Evolutionary conservation across 2,888 invertebrate species (phyloP).

Genomic region (Trissolcus brochymenae): DNA sequence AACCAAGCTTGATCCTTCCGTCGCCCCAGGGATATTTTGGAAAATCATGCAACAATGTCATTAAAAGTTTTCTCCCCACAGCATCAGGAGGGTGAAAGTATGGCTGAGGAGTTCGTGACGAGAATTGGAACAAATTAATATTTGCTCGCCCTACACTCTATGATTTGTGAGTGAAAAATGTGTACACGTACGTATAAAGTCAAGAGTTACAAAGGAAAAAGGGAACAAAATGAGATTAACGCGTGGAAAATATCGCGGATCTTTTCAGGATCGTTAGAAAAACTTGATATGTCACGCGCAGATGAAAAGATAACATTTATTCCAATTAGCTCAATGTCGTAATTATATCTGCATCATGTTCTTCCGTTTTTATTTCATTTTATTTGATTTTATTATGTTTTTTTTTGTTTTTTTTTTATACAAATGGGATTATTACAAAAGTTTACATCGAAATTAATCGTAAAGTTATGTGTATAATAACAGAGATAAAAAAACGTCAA

Average conservation of each 20-base stretch:
- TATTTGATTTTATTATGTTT: too few relatives aligned
- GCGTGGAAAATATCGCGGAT: constrained; percentile 14
- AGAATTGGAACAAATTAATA: constrained; percentile 42
- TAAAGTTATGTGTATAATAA: background rate
- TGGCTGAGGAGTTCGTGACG: constrained; percentile 26
- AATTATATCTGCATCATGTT: constrained; percentile 20
- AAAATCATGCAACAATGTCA: constrained; percentile 46
- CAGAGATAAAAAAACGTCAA: background rate
- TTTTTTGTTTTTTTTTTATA: background rate
- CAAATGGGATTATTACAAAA: background rate
- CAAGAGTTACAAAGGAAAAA: background rate
- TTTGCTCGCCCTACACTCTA: constrained; percentile 10
- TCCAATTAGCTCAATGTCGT: constrained; percentile 32
- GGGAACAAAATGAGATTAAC: background rate
- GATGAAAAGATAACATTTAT: constrained; percentile 19
- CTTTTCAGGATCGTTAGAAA: constrained; percentile 13
- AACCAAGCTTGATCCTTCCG: background rate
- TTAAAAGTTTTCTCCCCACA: constrained; percentile 35
- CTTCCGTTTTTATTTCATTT: background rate
- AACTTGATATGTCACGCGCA: constrained; percentile 21
- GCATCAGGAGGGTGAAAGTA: constrained; percentile 15
- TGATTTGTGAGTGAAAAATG: constrained; percentile 19
- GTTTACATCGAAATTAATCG: constrained; percentile 2
- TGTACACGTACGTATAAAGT: constrained; percentile 22
- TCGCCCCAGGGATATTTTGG: constrained; percentile 28